phyloP scores from a whole-genome alignment of 2,113 vertebrate species.

The Parotia lawesii region DNA sequence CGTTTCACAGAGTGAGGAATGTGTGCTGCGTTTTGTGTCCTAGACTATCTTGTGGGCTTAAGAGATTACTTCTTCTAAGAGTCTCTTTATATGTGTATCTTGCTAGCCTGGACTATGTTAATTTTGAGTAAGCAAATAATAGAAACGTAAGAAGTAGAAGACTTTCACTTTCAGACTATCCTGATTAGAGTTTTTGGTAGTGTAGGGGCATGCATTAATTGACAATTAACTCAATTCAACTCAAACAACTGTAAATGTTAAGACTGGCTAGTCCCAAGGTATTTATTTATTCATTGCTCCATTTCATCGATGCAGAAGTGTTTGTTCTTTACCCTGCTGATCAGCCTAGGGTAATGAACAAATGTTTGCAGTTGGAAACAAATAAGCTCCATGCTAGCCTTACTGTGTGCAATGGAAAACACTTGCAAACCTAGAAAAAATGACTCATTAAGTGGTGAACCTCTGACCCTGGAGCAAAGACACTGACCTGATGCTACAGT shows the following conservation, averaged over 20 bases:
- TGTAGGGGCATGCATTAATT: neutral
- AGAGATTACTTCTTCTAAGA: neutral
- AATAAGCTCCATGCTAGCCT: neutral
- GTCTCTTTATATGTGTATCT: neutral
- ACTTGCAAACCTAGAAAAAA: neutral
- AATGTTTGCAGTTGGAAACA: slow-evolving; percentile 26
- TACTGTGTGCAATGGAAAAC: neutral
- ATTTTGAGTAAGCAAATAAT: neutral
- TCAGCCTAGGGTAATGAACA: slow-evolving; percentile 15
- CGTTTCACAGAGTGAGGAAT: neutral
- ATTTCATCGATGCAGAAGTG: slow-evolving; percentile 6
- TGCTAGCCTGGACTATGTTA: neutral
- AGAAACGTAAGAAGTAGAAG: neutral
- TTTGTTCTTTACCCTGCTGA: slow-evolving; percentile 26
- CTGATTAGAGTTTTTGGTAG: neutral
- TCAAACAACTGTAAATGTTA: slow-evolving; percentile 23
- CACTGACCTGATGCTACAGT: accelerated
- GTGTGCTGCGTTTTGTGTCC: neutral
- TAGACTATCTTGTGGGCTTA: neutral
- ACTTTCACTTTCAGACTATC: neutral
- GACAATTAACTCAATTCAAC: neutral
- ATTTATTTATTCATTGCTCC: neutral
- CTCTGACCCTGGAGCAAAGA: neutral
- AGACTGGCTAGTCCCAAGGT: neutral
- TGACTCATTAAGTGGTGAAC: neutral